Evolutionary conservation across 1,140 invertebrate genomes (phyloP).

Genomic region (Zeugodacus cucurbitae): DNA sequence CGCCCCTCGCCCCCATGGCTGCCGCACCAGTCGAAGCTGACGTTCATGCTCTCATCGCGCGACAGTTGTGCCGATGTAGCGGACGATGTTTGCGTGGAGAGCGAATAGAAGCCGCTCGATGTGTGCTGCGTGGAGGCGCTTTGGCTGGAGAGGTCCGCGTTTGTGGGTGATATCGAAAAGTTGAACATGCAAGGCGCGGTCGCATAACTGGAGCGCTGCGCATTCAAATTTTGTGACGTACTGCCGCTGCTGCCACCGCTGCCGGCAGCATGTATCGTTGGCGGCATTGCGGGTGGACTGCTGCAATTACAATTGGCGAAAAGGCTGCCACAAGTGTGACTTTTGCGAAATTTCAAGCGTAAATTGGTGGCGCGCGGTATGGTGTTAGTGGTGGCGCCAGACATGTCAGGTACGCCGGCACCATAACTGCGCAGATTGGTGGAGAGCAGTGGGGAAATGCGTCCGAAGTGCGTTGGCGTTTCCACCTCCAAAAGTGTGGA

Average conservation of each 20-base stretch:
- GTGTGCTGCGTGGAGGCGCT: constrained; percentile 19
- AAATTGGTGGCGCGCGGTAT: constrained; percentile 20
- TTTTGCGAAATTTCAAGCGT: constrained; percentile 47
- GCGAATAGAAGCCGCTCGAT: constrained; percentile 39
- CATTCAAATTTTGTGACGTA: neutral
- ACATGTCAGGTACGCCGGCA: neutral
- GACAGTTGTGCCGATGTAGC: constrained; percentile 43
- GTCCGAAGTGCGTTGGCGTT: neutral
- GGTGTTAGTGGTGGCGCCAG: neutral
- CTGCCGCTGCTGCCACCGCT: neutral
- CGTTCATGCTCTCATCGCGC: constrained; percentile 44
- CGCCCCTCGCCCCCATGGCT: neutral
- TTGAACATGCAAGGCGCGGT: constrained; percentile 15
- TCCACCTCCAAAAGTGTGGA: neutral
- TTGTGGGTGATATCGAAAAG: constrained; percentile 40
- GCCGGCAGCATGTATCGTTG: neutral
- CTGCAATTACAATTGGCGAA: constrained; percentile 50
- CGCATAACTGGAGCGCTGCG: neutral
- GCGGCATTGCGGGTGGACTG: neutral
- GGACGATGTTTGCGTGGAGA: constrained; percentile 43
- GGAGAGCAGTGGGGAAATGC: neutral
- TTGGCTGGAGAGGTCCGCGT: constrained; percentile 39
- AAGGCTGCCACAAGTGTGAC: constrained; percentile 49
- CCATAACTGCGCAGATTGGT: neutral
- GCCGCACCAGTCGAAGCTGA: constrained; percentile 41